Evolutionary conservation across 2,888 invertebrate species (phyloP).

Genomic region (Melipona beecheii): DNA sequence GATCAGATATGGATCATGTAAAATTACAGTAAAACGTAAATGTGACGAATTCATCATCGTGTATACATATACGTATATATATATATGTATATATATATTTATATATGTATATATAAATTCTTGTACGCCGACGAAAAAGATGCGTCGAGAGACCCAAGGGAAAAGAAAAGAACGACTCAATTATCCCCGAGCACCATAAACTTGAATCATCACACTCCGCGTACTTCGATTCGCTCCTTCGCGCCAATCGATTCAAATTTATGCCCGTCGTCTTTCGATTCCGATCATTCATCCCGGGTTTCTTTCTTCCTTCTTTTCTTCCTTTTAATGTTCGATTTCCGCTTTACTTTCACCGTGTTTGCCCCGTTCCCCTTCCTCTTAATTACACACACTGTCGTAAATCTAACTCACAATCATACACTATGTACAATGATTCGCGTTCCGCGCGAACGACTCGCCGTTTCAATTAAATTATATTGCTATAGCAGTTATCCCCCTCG

Average conservation of each 20-base stretch:
- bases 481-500: conserved; percentile 26
- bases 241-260: conserved; percentile 21
- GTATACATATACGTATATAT: conserved; percentile 53
- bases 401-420: conserved; percentile 76
- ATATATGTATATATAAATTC: conserved; percentile 51
- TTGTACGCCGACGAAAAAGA: conserved; percentile 56
- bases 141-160: conserved; percentile 34
- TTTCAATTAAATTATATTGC: conserved; percentile 59
- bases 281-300: background rate
- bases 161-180: conserved; percentile 30
- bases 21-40: conserved; percentile 68
- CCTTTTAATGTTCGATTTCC: background rate
- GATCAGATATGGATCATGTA: conserved; percentile 69
- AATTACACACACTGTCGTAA: conserved; percentile 64
- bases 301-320: background rate
- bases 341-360: conserved; percentile 68
- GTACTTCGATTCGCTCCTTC: too few species aligned
- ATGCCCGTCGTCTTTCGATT: conserved; percentile 11
- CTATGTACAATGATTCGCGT: conserved; percentile 70
- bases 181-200: conserved; percentile 35
- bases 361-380: conserved; percentile 25
- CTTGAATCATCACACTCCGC: conserved; percentile 24
- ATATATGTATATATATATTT: conserved; percentile 30
- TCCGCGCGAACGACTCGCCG: conserved; percentile 38
- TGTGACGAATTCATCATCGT: conserved; percentile 50